These are phyloP conservation scores for Terrapene triunguis DNA, from an alignment of 2,113 vertebrate genomes.

Conservation along the genomic window DNA sequence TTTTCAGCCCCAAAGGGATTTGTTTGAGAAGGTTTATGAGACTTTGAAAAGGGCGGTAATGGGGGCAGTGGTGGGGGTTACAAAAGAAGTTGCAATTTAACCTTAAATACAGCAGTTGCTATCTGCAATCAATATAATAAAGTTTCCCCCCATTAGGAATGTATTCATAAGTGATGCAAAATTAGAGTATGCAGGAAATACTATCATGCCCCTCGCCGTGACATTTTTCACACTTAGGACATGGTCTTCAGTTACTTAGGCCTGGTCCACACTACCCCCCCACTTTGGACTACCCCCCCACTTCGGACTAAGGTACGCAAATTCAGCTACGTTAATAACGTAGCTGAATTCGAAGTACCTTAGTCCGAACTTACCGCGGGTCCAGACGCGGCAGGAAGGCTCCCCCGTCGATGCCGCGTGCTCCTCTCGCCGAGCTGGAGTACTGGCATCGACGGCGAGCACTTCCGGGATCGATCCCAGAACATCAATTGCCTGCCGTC, in stretches of 20 bases:
- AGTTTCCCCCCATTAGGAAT: conserved; percentile 12
- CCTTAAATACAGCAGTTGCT: neutral
- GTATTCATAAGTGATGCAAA: neutral
- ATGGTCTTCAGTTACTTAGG: neutral
- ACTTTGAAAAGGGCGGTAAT: neutral
- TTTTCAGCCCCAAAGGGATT: conserved; percentile 33
- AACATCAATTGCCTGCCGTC: too few relatives aligned
- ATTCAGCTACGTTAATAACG: too few relatives aligned
- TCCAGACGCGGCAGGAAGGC: too few relatives aligned
- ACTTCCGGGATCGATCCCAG: too few relatives aligned
- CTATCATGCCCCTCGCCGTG: neutral
- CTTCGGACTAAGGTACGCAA: too few relatives aligned
- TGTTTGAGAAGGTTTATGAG: conserved; percentile 9
- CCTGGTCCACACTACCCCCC: too few relatives aligned
- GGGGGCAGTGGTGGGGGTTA: neutral
- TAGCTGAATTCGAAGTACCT: too few relatives aligned
- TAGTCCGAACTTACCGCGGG: too few relatives aligned
- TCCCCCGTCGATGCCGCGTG: too few relatives aligned
- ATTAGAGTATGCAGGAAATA: neutral
- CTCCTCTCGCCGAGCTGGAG: too few relatives aligned
- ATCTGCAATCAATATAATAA: conserved; percentile 8
- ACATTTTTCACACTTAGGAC: neutral
- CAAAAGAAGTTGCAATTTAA: conserved; percentile 20
- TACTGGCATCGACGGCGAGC: too few relatives aligned
- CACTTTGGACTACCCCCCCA: too few relatives aligned